Conservation (phyloP, 2,797 vertebrate species). For the Arnoldichthys spilopterus region DNA sequence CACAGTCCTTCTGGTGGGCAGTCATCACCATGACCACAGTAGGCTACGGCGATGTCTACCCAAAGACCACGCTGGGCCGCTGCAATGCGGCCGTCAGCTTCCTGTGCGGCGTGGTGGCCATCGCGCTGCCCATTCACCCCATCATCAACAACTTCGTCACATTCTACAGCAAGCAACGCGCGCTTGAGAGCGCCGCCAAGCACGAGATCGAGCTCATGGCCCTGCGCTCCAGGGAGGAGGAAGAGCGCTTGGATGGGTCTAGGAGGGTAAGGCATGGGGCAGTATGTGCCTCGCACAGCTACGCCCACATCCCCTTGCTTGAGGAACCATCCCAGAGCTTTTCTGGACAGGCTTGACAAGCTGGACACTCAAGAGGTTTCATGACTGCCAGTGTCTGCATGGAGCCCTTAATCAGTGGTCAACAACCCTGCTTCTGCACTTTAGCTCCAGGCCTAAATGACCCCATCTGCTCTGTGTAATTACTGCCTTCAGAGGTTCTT, state of each 20-base stretch:
- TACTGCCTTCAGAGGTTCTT: too few relatives aligned
- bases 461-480: too few relatives aligned
- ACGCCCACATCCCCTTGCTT: slow-evolving; percentile 84
- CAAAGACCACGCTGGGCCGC: slow-evolving; percentile 94
- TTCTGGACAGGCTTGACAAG: slow-evolving; percentile 62
- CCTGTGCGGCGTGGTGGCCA: slow-evolving; percentile 95
- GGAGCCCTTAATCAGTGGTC: too few relatives aligned
- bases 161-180: slow-evolving; percentile 97
- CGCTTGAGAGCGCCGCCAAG: slow-evolving; percentile 93
- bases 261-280: slow-evolving; percentile 49
- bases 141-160: slow-evolving; percentile 99
- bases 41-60: slow-evolving; percentile 96
- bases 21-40: slow-evolving; percentile 99
- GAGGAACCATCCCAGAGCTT: slow-evolving; percentile 65
- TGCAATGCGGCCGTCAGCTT: slow-evolving; percentile 98
- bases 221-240: slow-evolving; percentile 79
- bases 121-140: slow-evolving; percentile 95
- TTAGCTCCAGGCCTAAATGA: too few relatives aligned
- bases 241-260: slow-evolving; percentile 51
- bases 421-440: too few relatives aligned
- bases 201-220: slow-evolving; percentile 96
- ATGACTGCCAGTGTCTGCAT: too few relatives aligned
- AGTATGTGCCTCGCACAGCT: slow-evolving; percentile 79
- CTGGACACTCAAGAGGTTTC: too few relatives aligned
- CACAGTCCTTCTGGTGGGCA: slow-evolving; percentile 99